Conservation (phyloP, 2,113 vertebrate genomes). For the Seriola rivoliana region DNA sequence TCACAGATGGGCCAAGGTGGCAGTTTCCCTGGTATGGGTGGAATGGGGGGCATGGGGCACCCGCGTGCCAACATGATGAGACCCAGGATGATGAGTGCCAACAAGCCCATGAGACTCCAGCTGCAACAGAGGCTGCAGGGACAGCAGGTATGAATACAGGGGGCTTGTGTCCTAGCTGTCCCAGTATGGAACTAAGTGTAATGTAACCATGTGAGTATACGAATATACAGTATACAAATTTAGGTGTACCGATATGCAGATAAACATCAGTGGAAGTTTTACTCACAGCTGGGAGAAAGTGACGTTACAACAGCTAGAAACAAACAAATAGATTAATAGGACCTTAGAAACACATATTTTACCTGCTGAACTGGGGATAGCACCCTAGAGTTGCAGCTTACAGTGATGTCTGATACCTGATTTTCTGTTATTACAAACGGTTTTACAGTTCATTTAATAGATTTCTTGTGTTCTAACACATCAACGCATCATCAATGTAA, state of each 20-base stretch:
- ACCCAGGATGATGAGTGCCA: slow-evolving; percentile 90
- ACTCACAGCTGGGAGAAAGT: background rate
- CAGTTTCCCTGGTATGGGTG: slow-evolving; percentile 85
- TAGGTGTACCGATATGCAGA: background rate
- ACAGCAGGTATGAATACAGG: slow-evolving; percentile 88
- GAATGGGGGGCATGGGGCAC: slow-evolving; percentile 87
- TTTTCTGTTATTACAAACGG: background rate
- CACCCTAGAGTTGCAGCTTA: background rate
- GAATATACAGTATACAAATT: no score
- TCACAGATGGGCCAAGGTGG: slow-evolving; percentile 83
- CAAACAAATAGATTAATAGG: no score
- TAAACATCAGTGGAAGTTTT: background rate
- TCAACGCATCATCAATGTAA: no score
- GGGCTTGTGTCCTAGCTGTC: background rate
- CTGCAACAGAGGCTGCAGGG: slow-evolving; percentile 97
- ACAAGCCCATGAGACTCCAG: slow-evolving; percentile 96
- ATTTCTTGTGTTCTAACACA: background rate
- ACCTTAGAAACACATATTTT: background rate
- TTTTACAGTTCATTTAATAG: background rate
- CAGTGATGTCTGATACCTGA: background rate
- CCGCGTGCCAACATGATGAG: slow-evolving; percentile 90
- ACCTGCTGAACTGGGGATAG: background rate
- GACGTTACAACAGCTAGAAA: background rate
- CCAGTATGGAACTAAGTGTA: no score
- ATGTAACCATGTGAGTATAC: no score